Base-by-base conservation (phyloP, 2,113 vertebrate genomes). In the Ictidomys tridecemlineatus region DNA sequence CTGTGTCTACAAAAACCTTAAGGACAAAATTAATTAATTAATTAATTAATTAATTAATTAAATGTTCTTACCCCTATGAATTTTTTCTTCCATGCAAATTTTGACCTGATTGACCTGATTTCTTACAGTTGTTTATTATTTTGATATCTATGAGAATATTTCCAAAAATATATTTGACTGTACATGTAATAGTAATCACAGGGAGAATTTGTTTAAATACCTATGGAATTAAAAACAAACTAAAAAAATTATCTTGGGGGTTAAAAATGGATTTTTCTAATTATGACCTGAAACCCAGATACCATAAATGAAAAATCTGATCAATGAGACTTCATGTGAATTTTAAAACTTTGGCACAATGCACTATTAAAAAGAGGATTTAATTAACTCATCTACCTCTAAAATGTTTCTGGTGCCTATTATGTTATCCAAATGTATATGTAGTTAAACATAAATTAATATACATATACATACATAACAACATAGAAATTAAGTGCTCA, bases 51-150 rank as follows among this genome's bases (percentile, higher is more conserved):
- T 17, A 53, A 16, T 69, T 56, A 30, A 37, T 14, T 34, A n/a
- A 11, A 2, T n/a, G 17, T 30, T 20, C 51, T 65, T n/a, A 17
- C 0, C 16, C 1, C 2, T 72, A 6, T 45, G 32, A 65, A 20
- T 51, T 17, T 1, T n/a, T 37, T 61, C 48, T 37, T 65, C n/a
- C 51, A 53, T 18, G 12, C 12, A 51, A 51, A 51, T 51, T 51
- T 51, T 51, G 26, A 26, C 20, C 45, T 56, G 5, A 65, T 51
- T 51, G 26, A 26, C 20, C 45, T 56, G 5, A 65, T 45, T 73
- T 78, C 53, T 58, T 61, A 51, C 48, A 42, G 13, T 39, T 56
- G 5, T 22, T 82, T 69, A 63, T 83, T 86, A 74, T 39, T 42
- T 72, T 67, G 22, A 70, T 77, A 53, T 2, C 26, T 32, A 4